Evolutionary conservation across 1,140 invertebrate species (phyloP).

Genomic region (Drosophila punjabiensis): DNA sequence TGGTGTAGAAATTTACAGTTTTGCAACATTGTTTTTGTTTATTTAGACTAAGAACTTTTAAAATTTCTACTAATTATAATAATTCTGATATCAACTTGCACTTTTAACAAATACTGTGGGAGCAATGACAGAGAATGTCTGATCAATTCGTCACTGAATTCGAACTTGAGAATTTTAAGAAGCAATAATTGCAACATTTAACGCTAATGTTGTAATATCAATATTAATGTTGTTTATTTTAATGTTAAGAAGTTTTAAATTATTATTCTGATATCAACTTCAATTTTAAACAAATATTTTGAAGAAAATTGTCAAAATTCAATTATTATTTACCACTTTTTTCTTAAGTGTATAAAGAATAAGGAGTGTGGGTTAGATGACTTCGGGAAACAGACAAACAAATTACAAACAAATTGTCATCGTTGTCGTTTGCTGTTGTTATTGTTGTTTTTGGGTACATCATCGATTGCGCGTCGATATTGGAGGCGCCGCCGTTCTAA

Average conservation of each 20-base stretch:
- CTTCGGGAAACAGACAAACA: slow-evolving; percentile 57
- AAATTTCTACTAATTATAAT: too few relatives aligned
- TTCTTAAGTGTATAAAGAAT: neutral
- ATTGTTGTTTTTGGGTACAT: slow-evolving; percentile 26
- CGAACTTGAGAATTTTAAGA: neutral
- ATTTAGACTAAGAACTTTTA: too few relatives aligned
- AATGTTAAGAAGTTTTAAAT: neutral
- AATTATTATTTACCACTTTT: neutral
- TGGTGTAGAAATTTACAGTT: too few relatives aligned
- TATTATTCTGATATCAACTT: neutral
- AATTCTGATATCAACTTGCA: too few relatives aligned
- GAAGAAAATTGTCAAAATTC: neutral
- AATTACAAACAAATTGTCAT: slow-evolving; percentile 82
- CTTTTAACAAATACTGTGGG: too few relatives aligned
- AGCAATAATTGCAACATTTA: neutral
- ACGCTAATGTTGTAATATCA: neutral
- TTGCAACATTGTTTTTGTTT: too few relatives aligned
- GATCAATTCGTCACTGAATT: neutral
- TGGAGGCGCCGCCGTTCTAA: slow-evolving; percentile 18
- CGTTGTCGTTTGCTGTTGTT: slow-evolving; percentile 29
- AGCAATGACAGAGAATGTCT: neutral
- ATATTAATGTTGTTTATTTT: neutral
- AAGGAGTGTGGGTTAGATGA: neutral
- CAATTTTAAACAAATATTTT: neutral
- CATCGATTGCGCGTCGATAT: slow-evolving; percentile 51